These are phyloP conservation scores for Drosophila pseudoananassae DNA, from an alignment of 1,140 invertebrate genomes.

Conservation along the genomic window DNA sequence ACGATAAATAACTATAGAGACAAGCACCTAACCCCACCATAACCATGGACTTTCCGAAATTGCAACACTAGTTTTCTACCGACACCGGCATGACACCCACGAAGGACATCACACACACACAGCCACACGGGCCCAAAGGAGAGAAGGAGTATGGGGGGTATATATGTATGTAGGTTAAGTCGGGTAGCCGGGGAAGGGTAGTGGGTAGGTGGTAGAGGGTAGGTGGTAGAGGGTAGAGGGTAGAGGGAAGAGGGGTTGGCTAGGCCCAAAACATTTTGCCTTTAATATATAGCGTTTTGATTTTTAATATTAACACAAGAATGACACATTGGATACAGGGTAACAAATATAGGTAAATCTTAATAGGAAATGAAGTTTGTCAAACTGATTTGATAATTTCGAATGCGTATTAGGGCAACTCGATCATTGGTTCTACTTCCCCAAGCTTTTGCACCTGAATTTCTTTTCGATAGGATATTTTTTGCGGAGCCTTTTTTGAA, in stretches of 20 bases:
- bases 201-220: conserved; percentile 10
- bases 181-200: conserved; percentile 7
- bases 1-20: conserved; percentile 59
- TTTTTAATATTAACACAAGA: conserved; percentile 60
- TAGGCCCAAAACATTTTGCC: conserved; percentile 70
- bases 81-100: conserved; percentile 28
- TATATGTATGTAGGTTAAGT: conserved; percentile 11
- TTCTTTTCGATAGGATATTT: conserved; percentile 45
- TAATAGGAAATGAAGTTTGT: conserved; percentile 49
- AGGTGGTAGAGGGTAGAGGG: conserved; percentile 30
- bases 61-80: conserved; percentile 71
- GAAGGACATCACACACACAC: conserved; percentile 24
- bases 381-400: conserved; percentile 30
- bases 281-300: conserved; percentile 60
- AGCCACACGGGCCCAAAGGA: conserved; percentile 23
- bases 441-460: conserved; percentile 63
- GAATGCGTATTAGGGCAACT: conserved; percentile 21
- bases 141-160: conserved; percentile 4
- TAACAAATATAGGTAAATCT: conserved; percentile 82
- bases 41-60: conserved; percentile 77
- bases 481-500: conserved; percentile 57
- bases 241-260: conserved; percentile 54
- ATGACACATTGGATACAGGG: conserved; percentile 83
- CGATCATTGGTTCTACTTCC: conserved; percentile 31
- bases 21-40: conserved; percentile 79